Evolutionary conservation across 2,797 vertebrate genomes (phyloP).

Genomic region (Poeciliopsis presidionis): DNA sequence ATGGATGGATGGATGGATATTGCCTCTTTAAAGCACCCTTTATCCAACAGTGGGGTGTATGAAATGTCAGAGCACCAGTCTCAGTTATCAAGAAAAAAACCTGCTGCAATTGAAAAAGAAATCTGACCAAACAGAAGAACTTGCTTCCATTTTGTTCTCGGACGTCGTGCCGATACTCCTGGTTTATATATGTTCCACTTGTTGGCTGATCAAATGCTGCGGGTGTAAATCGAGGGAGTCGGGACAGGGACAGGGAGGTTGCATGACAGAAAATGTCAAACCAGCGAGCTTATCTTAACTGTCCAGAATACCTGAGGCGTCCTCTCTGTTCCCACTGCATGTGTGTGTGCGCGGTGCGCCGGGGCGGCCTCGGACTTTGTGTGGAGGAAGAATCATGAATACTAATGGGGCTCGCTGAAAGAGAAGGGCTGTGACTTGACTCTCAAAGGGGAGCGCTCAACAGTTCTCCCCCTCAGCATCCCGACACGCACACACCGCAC

Average conservation of each 20-base stretch:
- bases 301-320: constrained; percentile 72
- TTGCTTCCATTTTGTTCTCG: constrained; percentile 24
- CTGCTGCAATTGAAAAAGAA: constrained; percentile 13
- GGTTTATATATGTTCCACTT: constrained; percentile 42
- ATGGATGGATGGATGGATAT: too few species aligned
- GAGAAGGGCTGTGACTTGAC: constrained; percentile 73
- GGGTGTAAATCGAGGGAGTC: constrained; percentile 37
- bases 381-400: constrained; percentile 73
- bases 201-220: constrained; percentile 32
- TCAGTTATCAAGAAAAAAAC: constrained; percentile 22
- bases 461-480: constrained; percentile 30
- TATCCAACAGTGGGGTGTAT: constrained; percentile 23
- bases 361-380: constrained; percentile 43
- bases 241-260: neutral
- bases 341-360: constrained; percentile 40
- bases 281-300: constrained; percentile 73
- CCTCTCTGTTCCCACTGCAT: constrained; percentile 59
- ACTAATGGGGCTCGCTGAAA: constrained; percentile 73
- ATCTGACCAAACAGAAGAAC: constrained; percentile 32
- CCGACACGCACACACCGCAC: constrained; percentile 33
- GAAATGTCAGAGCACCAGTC: constrained; percentile 27
- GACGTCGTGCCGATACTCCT: constrained; percentile 24
- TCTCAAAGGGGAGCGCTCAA: constrained; percentile 66
- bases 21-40: constrained; percentile 5
- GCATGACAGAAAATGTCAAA: constrained; percentile 69